These are phyloP conservation scores for Prenolepis imparis DNA, from an alignment of 2,888 invertebrate genomes.

Conservation along the genomic window DNA sequence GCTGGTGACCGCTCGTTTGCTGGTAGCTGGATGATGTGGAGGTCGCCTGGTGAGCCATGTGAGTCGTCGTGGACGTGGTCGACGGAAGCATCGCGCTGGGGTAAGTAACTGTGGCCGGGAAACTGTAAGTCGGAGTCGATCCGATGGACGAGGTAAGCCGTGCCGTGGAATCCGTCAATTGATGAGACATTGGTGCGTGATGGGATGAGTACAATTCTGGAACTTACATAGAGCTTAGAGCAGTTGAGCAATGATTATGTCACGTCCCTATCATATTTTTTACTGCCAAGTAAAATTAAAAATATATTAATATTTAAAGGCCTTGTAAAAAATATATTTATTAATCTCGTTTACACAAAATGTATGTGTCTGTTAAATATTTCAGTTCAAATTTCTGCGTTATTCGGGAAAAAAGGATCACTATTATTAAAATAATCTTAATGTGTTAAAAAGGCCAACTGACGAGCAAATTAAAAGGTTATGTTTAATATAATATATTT, in stretches of 20 bases:
- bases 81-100: conserved; percentile 82
- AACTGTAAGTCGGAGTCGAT: conserved; percentile 83
- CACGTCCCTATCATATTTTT: not conserved
- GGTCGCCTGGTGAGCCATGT: conserved; percentile 85
- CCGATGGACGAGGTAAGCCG: conserved; percentile 85
- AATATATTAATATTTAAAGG: too few relatives aligned
- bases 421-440: too few relatives aligned
- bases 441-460: too few relatives aligned
- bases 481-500: too few relatives aligned
- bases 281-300: not conserved
- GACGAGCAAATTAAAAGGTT: too few relatives aligned
- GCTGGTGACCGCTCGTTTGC: conserved; percentile 78
- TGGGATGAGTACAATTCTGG: conserved; percentile 85
- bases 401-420: not conserved
- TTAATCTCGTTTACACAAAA: not conserved
- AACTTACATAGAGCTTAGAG: conserved; percentile 64
- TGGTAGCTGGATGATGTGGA: conserved; percentile 88
- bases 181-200: conserved; percentile 82
- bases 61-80: conserved; percentile 88
- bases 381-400: not conserved
- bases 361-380: not conserved
- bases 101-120: conserved; percentile 87
- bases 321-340: too few relatives aligned
- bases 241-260: not conserved
- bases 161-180: conserved; percentile 81